A percentile compares a stretch with the other conserved stretches of the same genome.
phyloP scores from a whole-genome alignment of 2,888 invertebrate species.

The Cataglyphis rosenhaueri region DNA sequence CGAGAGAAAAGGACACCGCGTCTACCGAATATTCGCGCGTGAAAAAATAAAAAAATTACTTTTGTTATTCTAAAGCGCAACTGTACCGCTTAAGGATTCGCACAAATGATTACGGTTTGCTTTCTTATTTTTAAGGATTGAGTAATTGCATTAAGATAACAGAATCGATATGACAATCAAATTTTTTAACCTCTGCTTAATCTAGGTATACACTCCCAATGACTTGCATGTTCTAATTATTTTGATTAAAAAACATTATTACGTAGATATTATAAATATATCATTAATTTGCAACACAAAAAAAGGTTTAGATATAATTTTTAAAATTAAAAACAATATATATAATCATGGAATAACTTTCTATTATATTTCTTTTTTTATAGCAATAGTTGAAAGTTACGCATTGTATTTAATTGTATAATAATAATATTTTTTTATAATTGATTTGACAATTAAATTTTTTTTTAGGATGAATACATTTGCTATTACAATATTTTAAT shows the following conservation, averaged over 20 bases:
- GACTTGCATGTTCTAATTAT: too few relatives aligned
- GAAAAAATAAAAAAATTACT: neutral
- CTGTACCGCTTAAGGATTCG: neutral
- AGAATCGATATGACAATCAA: constrained; percentile 2
- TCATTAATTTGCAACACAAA: neutral
- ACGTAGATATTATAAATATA: neutral
- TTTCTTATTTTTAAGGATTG: neutral
- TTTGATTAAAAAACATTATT: neutral
- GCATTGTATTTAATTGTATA: neutral
- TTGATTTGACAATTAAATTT: neutral
- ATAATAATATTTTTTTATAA: neutral
- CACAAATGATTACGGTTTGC: neutral
- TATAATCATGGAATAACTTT: neutral
- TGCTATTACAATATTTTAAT: neutral
- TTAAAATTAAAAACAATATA: neutral
- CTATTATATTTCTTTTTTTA: neutral
- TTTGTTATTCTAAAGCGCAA: neutral
- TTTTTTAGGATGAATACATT: neutral
- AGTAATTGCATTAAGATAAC: neutral
- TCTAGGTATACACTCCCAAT: neutral
- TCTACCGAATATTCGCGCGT: constrained; percentile 7
- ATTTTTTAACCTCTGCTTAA: neutral
- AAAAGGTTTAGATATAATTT: neutral
- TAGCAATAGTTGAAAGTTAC: neutral
- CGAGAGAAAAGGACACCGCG: neutral